Conservation (phyloP, 2,113 vertebrate species). For the Pomatostomus ruficeps region DNA sequence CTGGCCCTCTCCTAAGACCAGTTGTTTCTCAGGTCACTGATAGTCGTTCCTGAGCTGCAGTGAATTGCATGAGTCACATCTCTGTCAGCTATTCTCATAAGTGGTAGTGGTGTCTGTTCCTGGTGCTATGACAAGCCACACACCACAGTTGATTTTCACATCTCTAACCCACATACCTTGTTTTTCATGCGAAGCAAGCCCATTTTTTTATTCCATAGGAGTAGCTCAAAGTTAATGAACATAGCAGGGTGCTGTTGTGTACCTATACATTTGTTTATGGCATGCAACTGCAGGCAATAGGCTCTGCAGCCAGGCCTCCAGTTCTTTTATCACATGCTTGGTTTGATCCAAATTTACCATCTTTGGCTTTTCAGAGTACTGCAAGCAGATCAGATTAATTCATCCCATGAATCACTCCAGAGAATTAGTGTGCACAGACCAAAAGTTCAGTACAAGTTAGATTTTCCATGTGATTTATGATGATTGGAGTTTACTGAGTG, state of each 20-base stretch:
- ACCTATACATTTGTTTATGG: neutral
- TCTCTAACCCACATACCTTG: neutral
- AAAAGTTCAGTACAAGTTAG: neutral
- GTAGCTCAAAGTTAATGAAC: neutral
- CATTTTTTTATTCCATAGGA: neutral
- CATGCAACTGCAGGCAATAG: neutral
- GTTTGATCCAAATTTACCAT: neutral
- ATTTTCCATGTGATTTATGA: neutral
- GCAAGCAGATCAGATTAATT: neutral
- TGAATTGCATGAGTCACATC: neutral
- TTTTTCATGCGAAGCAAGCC: neutral
- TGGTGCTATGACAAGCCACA: neutral
- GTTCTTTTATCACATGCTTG: neutral
- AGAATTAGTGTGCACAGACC: neutral
- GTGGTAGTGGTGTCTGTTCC: neutral
- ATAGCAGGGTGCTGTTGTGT: neutral
- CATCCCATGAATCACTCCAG: neutral
- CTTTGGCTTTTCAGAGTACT: neutral
- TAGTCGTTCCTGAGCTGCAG: neutral
- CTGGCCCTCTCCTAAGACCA: neutral
- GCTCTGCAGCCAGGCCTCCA: neutral
- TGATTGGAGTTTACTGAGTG: neutral
- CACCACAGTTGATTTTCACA: neutral
- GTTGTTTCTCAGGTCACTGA: neutral
- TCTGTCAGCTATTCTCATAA: neutral